Conservation (phyloP, 2,888 invertebrate genomes). For the Ennomos fuscantarius region DNA sequence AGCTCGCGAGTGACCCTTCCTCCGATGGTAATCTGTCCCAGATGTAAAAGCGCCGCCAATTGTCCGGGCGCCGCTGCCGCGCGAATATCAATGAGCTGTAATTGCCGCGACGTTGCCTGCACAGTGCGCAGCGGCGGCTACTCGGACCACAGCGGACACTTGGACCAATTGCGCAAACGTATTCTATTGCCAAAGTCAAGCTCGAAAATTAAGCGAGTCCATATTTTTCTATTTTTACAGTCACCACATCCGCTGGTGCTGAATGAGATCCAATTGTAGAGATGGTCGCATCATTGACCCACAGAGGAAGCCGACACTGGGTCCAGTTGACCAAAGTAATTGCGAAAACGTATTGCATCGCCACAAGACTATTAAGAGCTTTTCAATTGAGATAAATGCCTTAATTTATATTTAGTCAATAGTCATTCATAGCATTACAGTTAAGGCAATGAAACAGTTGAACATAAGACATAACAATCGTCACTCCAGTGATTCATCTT, state of each 20-base stretch:
- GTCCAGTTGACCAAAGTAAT: slow-evolving; percentile 10
- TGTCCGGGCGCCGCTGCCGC: slow-evolving; percentile 25
- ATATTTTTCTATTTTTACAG: slow-evolving; percentile 13
- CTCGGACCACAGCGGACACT: slow-evolving; percentile 4
- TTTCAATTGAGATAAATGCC: slow-evolving; percentile 24
- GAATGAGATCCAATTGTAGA: slow-evolving; percentile 16
- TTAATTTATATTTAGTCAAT: slow-evolving; percentile 24
- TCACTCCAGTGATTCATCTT: no score
- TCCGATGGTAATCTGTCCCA: slow-evolving; percentile 17
- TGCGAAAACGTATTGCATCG: slow-evolving; percentile 18
- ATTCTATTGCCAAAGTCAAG: slow-evolving; percentile 11
- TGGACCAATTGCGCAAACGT: slow-evolving; percentile 20
- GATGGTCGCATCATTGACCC: slow-evolving; percentile 12
- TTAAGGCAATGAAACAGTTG: no score
- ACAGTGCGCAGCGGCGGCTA: neutral
- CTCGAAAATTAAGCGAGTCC: slow-evolving; percentile 10
- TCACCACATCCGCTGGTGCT: slow-evolving; percentile 22
- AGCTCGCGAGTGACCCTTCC: slow-evolving; percentile 16
- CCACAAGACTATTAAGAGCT: slow-evolving; percentile 14
- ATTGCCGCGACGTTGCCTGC: slow-evolving; percentile 11
- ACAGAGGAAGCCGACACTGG: slow-evolving; percentile 24
- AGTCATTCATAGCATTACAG: slow-evolving; percentile 5
- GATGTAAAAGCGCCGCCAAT: slow-evolving; percentile 33
- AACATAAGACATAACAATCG: no score
- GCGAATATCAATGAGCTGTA: slow-evolving; percentile 33